These are phyloP conservation scores for Dicyrtomina minuta DNA, from an alignment of 2,888 invertebrate species.

Conservation along the genomic window DNA sequence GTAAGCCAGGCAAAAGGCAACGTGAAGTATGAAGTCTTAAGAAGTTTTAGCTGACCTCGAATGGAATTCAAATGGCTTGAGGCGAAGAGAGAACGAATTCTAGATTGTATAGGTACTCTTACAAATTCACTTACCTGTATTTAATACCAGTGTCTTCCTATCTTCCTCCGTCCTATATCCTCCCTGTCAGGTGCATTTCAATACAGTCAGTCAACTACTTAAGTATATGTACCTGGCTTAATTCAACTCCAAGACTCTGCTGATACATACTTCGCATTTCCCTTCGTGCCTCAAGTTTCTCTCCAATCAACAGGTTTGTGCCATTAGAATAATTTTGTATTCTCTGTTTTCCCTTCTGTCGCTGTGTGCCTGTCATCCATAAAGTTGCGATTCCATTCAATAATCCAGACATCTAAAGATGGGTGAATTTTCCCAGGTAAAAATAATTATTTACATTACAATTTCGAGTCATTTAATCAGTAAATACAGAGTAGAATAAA, in stretches of 20 bases:
- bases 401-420: constrained; percentile 4
- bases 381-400: constrained; percentile 1
- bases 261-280: too few species aligned
- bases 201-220: too few species aligned
- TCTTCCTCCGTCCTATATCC: not conserved
- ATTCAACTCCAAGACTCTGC: too few species aligned
- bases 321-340: not conserved
- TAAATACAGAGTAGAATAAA: too few species aligned
- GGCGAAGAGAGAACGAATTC: constrained; percentile 19
- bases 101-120: not conserved
- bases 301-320: too few species aligned
- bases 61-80: constrained; percentile 32
- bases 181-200: too few species aligned
- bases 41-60: constrained; percentile 21
- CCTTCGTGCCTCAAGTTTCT: too few species aligned
- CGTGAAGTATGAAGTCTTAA: too few species aligned
- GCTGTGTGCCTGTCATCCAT: not conserved
- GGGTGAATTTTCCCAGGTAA: constrained; percentile 32
- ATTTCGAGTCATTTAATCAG: too few species aligned
- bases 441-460: not conserved
- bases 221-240: too few species aligned
- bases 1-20: too few species aligned
- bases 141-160: not conserved
- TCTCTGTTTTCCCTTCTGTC: not conserved
- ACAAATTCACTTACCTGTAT: not conserved